phyloP scores from a whole-genome alignment of 2,113 vertebrate genomes.

The Equus quagga region DNA sequence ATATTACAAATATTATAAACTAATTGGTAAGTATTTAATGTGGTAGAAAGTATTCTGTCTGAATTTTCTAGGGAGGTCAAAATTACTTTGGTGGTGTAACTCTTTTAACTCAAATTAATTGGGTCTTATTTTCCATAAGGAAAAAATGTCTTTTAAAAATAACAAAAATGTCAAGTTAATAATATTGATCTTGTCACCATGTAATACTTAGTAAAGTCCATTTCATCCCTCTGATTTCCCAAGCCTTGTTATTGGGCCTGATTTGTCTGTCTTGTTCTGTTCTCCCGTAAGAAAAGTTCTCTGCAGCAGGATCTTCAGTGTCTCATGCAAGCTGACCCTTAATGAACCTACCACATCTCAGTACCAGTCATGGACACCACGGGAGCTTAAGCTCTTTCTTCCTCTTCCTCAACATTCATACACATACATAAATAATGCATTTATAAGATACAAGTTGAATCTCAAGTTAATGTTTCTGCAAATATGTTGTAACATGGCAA shows the following conservation, averaged over 20 bases:
- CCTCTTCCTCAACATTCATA: neutral
- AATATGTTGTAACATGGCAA: neutral
- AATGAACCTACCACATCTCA: too few species aligned
- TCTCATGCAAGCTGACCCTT: neutral
- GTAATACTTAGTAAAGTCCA: neutral
- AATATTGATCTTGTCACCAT: neutral
- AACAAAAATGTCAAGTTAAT: neutral
- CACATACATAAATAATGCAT: neutral
- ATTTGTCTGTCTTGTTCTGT: neutral
- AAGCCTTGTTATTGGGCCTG: neutral
- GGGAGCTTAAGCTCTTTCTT: neutral
- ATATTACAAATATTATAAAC: neutral
- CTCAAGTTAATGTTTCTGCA: neutral
- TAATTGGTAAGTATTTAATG: neutral
- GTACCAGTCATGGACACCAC: too few species aligned
- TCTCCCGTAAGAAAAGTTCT: too few species aligned
- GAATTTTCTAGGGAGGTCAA: neutral
- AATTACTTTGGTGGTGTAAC: neutral
- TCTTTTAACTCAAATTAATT: neutral
- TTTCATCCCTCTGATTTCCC: neutral
- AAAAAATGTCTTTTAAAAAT: neutral
- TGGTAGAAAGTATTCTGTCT: neutral
- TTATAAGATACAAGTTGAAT: neutral
- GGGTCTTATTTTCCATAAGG: neutral
- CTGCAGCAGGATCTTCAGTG: neutral